A percentile compares a stretch with the other conserved stretches of the same genome.
Conservation (phyloP, 2,797 vertebrate species). For the Zonotrichia albicollis region DNA sequence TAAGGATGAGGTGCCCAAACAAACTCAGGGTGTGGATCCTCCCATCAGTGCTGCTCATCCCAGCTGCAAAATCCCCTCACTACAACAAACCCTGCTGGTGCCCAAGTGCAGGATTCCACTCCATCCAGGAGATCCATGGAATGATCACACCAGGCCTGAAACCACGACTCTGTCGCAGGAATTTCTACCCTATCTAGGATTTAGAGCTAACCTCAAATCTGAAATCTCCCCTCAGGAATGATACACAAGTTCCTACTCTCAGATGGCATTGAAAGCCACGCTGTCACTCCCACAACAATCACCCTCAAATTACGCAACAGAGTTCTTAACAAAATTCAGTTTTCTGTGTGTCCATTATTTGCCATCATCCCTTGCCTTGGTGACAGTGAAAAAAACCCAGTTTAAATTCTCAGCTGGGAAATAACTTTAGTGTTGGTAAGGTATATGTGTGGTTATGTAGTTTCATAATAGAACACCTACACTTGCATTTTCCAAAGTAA, state of each 20-base stretch:
- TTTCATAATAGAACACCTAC: neutral
- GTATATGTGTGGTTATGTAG: too few relatives aligned
- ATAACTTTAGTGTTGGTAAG: neutral
- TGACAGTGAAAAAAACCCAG: neutral
- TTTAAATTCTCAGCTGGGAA: neutral
- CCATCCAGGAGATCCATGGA: rapidly evolving
- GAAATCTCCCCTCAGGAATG: neutral
- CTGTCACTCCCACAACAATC: neutral
- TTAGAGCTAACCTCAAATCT: neutral
- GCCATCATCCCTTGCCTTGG: neutral
- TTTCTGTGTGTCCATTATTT: neutral
- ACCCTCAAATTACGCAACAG: neutral
- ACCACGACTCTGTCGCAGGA: neutral
- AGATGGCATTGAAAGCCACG: neutral
- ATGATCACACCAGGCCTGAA: neutral
- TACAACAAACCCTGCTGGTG: neutral
- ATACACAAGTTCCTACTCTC: neutral
- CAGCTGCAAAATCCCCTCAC: neutral
- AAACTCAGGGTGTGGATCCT: neutral
- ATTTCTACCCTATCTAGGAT: neutral
- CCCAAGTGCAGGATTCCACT: neutral
- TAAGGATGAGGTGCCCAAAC: neutral
- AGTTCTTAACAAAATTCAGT: neutral
- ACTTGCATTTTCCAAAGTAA: neutral
- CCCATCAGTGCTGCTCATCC: neutral